A percentile compares a stretch with the other conserved stretches of the same genome.
Evolutionary conservation across 2,113 vertebrate genomes (phyloP).

Genomic region (Tragelaphus strepsiceros): DNA sequence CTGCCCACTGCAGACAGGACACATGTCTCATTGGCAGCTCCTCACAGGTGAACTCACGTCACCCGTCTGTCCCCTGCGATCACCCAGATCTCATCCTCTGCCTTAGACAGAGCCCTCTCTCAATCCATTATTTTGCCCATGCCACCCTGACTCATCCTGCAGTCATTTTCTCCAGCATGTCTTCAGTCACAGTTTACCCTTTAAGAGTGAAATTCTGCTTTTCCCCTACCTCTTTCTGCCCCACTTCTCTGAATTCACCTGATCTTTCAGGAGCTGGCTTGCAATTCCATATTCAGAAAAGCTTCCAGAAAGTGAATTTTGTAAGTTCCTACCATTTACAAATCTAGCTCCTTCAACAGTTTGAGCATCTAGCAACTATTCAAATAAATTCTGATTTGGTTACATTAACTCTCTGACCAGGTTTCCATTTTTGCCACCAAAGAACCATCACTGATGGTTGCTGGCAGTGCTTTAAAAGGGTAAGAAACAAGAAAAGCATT

Average conservation of each 20-base stretch:
- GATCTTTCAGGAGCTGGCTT: neutral
- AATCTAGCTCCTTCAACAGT: neutral
- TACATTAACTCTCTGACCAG: neutral
- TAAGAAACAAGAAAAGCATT: neutral
- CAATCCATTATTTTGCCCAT: neutral
- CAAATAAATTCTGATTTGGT: neutral
- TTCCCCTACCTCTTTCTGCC: neutral
- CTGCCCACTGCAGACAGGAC: rapidly evolving
- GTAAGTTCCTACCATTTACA: neutral
- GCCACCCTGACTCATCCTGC: neutral
- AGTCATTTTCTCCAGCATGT: neutral
- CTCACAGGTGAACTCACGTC: neutral
- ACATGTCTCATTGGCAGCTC: rapidly evolving
- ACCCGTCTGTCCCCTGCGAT: rapidly evolving
- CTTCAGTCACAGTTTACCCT: neutral
- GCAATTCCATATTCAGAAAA: neutral
- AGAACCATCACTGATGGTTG: neutral
- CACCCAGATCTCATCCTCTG: neutral
- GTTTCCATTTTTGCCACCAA: neutral
- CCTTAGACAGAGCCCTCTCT: neutral
- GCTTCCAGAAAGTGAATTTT: neutral
- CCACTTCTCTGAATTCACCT: neutral
- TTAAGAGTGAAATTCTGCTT: too few species aligned
- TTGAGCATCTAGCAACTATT: neutral
- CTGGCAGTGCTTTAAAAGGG: neutral